A percentile compares a stretch with the other conserved stretches of the same genome.
Evolutionary conservation across 2,888 invertebrate species (phyloP).

Genomic region (Trachelus iudaicus): DNA sequence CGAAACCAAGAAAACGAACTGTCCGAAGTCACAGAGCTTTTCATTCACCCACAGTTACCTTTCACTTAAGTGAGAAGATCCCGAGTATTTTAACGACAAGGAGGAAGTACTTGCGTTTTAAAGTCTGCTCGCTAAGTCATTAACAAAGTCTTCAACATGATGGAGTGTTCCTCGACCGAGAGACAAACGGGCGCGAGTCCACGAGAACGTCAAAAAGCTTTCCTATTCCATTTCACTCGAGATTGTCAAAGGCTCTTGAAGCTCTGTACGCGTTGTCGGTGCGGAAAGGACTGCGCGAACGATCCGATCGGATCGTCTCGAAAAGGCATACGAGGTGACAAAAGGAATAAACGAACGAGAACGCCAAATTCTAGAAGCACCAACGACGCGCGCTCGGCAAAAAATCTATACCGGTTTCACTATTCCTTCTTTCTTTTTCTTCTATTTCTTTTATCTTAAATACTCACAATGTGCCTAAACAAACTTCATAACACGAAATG

Average conservation of each 20-base stretch:
- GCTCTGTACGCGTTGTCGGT: background rate
- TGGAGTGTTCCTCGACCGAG: background rate
- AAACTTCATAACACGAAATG: conserved; percentile 22
- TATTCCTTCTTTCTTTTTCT: background rate
- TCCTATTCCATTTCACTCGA: background rate
- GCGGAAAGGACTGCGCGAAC: background rate
- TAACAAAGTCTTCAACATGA: conserved; percentile 1
- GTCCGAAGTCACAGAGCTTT: background rate
- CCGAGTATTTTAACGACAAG: conserved; percentile 38
- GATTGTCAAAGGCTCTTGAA: background rate
- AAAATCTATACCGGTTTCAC: conserved; percentile 4
- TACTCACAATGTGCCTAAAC: conserved; percentile 17
- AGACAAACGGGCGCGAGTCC: background rate
- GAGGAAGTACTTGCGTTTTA: conserved; percentile 13
- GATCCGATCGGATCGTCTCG: background rate
- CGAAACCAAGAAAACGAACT: background rate
- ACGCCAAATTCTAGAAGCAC: conserved; percentile 15
- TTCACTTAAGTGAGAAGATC: conserved; percentile 20
- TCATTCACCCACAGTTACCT: conserved; percentile 16
- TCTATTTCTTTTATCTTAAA: conserved; percentile 7
- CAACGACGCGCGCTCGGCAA: conserved; percentile 36
- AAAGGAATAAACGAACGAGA: background rate
- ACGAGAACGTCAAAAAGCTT: background rate
- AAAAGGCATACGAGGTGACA: background rate
- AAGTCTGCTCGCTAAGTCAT: conserved; percentile 1